Evolutionary conservation across 2,888 invertebrate genomes (phyloP).

Genomic region (Apeira syringaria): DNA sequence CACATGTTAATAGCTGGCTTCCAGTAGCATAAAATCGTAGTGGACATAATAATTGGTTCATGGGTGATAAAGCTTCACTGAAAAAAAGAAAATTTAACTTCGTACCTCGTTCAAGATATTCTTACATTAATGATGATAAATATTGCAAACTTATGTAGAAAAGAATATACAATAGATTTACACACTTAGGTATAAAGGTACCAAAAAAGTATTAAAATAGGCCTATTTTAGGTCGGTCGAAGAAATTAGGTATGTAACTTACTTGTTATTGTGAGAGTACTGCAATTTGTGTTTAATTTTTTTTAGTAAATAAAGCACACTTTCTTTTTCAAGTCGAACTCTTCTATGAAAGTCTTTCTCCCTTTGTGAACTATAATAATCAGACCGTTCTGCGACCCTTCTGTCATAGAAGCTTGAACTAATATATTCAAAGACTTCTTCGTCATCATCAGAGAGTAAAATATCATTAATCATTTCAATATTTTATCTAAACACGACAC

Average conservation of each 20-base stretch:
- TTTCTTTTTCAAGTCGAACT: neutral
- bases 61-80: neutral
- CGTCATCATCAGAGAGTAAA: neutral
- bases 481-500: too few species aligned
- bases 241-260: too few species aligned
- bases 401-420: neutral
- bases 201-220: too few species aligned
- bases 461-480: neutral
- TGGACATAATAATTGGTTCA: constrained; percentile 7
- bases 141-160: too few species aligned
- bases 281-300: too few species aligned
- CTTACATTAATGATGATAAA: too few species aligned
- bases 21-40: constrained; percentile 8
- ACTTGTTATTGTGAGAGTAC: too few species aligned
- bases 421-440: neutral
- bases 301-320: too few species aligned
- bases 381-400: neutral
- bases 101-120: too few species aligned
- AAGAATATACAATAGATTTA: too few species aligned
- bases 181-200: too few species aligned
- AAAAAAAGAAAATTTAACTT: neutral
- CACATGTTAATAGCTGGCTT: constrained; percentile 7
- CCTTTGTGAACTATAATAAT: neutral
- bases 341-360: constrained; percentile 1
- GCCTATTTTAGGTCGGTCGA: too few species aligned